phyloP scores from a whole-genome alignment of 2,888 invertebrate genomes.

The Drosophila siamana region DNA sequence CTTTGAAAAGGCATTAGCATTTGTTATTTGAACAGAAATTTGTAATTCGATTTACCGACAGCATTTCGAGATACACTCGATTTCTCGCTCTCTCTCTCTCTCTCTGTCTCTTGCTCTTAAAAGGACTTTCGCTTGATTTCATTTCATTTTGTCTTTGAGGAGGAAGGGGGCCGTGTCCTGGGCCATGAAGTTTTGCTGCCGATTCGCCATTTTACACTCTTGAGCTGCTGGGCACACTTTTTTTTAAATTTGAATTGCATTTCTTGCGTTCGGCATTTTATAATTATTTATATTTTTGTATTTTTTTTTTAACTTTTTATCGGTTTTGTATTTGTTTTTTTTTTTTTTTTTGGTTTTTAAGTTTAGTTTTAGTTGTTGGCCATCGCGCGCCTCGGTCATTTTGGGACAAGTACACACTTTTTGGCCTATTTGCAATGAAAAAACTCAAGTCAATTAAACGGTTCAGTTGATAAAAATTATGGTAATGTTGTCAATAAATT shows the following conservation, averaged over 20 bases:
- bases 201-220: slow-evolving; percentile 46
- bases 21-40: slow-evolving; percentile 63
- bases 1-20: slow-evolving; percentile 76
- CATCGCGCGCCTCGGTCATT: slow-evolving; percentile 86
- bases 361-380: slow-evolving; percentile 85
- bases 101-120: slow-evolving; percentile 31
- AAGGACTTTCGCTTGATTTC: slow-evolving; percentile 41
- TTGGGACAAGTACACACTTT: slow-evolving; percentile 86
- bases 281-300: slow-evolving; percentile 60
- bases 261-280: slow-evolving; percentile 65
- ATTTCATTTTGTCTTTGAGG: slow-evolving; percentile 34
- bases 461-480: slow-evolving; percentile 59
- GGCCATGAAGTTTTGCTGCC: slow-evolving; percentile 48
- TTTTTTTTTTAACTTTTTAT: slow-evolving; percentile 52
- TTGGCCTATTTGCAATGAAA: slow-evolving; percentile 86
- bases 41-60: slow-evolving; percentile 82
- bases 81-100: slow-evolving; percentile 15
- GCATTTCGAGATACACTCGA: slow-evolving; percentile 47
- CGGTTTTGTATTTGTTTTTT: slow-evolving; percentile 53
- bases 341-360: slow-evolving; percentile 70
- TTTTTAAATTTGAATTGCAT: slow-evolving; percentile 57
- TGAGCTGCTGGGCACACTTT: slow-evolving; percentile 61
- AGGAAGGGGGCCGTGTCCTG: slow-evolving; percentile 41
- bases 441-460: slow-evolving; percentile 85
- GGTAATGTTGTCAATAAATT: slow-evolving; percentile 74